Evolutionary conservation across 2,113 vertebrate species (phyloP), one percentile per base, ranked within the genome.

Genomic region (Notarius lentiginosus): DNA sequence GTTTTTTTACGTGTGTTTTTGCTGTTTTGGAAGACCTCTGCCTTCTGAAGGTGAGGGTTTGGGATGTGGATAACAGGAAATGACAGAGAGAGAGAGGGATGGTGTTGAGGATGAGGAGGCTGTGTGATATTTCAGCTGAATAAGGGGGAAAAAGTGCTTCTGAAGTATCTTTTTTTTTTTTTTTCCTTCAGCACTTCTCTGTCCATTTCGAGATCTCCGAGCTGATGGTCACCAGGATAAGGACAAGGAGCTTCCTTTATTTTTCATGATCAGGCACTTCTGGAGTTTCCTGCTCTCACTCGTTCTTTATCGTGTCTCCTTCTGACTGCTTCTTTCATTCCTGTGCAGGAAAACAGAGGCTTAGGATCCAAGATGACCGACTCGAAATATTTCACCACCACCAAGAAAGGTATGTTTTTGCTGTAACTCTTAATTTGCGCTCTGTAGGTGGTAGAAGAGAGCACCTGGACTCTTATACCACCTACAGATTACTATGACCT

Each of bases 371-470:
- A 97, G 91, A 99, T 99, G 98, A 97, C 98, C 0, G 98, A 99
- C 96, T 99, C 98, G 0, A 99, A 99, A 93, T 99, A 99, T 90
- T 99, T 99, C 94, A 99, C 98, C 90, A 99, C 98, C 51, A 99
- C 98, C 34, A 99, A 99, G 93, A 99, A 99, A 99, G 98, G 98
- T 99, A 90, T 1, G 79, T 66, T 49, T 15, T 61, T n/a, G 11
- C 10, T 8, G 0, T 22, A 47, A 14, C 79, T 47, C 9, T 55
- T 77, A 4, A n/a, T n/a, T 2, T 10, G 27, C n/a, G n/a, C n/a
- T n/a, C n/a, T n/a, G n/a, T n/a, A n/a, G n/a, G n/a, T n/a, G n/a
- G n/a, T n/a, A n/a, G n/a, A n/a, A n/a, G n/a, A n/a, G n/a, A n/a
- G n/a, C n/a, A n/a, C n/a, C n/a, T n/a, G n/a, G n/a, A n/a, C n/a